Evolutionary conservation across 2,797 vertebrate genomes (phyloP).

Genomic region (Prionace glauca): DNA sequence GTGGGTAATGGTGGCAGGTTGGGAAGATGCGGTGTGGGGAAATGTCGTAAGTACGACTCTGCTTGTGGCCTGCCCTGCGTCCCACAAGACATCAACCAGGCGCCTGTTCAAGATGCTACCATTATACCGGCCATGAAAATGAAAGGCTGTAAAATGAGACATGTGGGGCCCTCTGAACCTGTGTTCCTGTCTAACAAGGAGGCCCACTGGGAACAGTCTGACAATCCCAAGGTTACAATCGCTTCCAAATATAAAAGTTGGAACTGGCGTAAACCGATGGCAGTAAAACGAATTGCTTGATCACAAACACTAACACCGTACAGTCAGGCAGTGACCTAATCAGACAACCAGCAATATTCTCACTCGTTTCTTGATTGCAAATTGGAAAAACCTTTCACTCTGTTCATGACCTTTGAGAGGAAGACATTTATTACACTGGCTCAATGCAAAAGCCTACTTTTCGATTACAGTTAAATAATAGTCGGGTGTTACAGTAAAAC

Average conservation of each 20-base stretch:
- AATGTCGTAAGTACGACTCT: not conserved
- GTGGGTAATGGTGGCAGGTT: no score
- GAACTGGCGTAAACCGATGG: not conserved
- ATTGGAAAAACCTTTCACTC: not conserved
- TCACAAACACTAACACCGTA: not conserved
- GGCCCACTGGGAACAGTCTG: not conserved
- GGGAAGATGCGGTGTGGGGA: no score
- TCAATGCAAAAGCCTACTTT: not conserved
- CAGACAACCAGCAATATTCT: not conserved
- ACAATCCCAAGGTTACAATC: not conserved
- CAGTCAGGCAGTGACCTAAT: not conserved
- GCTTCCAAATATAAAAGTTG: not conserved
- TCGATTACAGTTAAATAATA: not conserved
- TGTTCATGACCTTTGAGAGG: not conserved
- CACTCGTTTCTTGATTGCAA: not conserved
- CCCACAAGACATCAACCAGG: no score
- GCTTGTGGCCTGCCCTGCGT: not conserved
- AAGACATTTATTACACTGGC: not conserved
- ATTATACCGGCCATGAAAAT: not conserved
- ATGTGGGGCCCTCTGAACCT: not conserved
- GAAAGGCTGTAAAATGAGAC: not conserved
- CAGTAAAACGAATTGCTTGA: not conserved
- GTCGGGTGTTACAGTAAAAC: not conserved
- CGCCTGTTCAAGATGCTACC: not conserved
- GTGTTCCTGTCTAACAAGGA: no score